These are phyloP conservation scores for Muschampia plurimacula DNA, from an alignment of 2,888 invertebrate genomes.

Conservation along the genomic window DNA sequence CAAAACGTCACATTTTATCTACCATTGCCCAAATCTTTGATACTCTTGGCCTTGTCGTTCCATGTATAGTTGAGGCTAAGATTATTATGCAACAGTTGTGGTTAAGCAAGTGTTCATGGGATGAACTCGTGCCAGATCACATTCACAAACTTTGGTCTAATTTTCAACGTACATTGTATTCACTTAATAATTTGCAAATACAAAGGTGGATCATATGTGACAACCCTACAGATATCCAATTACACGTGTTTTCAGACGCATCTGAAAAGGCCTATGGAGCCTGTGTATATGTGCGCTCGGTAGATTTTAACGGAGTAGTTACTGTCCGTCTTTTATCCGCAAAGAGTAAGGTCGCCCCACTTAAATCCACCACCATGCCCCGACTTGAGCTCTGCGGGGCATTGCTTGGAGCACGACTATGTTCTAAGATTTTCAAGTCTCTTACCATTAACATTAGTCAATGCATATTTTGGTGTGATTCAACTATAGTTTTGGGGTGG, in stretches of 20 bases:
- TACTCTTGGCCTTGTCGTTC: conserved; percentile 37
- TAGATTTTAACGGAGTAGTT: neutral
- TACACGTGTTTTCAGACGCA: conserved; percentile 3
- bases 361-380: neutral
- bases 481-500: conserved; percentile 21
- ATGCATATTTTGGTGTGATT: conserved; percentile 18
- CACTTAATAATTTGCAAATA: neutral
- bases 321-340: conserved; percentile 1
- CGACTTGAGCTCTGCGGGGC: conserved; percentile 2
- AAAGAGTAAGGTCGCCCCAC: neutral
- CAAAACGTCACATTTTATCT: conserved; percentile 1
- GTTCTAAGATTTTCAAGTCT: neutral
- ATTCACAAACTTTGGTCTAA: conserved; percentile 4
- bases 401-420: conserved; percentile 1
- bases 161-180: conserved; percentile 16
- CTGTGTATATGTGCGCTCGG: conserved; percentile 2
- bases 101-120: conserved; percentile 15
- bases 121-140: neutral
- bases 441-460: conserved; percentile 3
- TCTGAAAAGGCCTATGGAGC: conserved; percentile 4
- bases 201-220: conserved; percentile 1
- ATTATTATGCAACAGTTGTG: conserved; percentile 43
- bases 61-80: conserved; percentile 40
- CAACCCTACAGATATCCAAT: neutral
- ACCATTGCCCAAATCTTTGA: neutral